Percentiles rank a stretch among this genome's conserved stretches.
phyloP scores from a whole-genome alignment of 37 sponge, comb jelly and placozoan species.

The Halichondria panicea region DNA sequence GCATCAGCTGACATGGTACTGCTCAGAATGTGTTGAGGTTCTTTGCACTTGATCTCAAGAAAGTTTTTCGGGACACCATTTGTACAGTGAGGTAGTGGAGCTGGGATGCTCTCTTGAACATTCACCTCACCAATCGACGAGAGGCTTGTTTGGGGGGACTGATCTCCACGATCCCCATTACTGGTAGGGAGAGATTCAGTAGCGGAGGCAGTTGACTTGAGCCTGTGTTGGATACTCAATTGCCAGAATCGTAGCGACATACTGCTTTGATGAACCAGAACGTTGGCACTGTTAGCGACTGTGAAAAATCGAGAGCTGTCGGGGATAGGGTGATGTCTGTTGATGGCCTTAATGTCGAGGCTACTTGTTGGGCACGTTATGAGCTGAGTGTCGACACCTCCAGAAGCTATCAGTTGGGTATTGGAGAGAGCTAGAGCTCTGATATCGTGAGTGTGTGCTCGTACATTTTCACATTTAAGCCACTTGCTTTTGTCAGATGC shows the following conservation, averaged over 20 bases:
- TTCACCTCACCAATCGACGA: too few relatives aligned
- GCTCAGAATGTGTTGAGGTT: constrained; percentile 31
- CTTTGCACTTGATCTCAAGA: constrained; percentile 39
- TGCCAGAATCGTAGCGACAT: constrained; percentile 45
- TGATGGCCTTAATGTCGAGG: constrained; percentile 9
- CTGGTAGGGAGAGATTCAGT: neutral
- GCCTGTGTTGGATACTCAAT: neutral
- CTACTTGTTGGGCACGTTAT: constrained; percentile 11
- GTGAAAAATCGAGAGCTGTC: constrained; percentile 13
- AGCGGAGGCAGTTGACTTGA: neutral
- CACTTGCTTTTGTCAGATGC: constrained; percentile 39
- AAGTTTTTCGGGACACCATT: constrained; percentile 22
- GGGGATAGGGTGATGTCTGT: constrained; percentile 38
- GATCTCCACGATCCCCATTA: constrained; percentile 3
- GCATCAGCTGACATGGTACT: constrained; percentile 55
- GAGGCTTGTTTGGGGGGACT: too few relatives aligned
- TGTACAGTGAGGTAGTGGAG: too few relatives aligned
- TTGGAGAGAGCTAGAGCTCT: constrained; percentile 43
- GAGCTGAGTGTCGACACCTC: constrained; percentile 74
- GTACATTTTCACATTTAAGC: constrained; percentile 49
- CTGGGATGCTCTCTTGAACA: neutral
- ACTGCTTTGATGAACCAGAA: constrained; percentile 34
- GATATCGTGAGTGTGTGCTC: constrained; percentile 77
- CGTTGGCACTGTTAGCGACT: constrained; percentile 20
- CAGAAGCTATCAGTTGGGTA: constrained; percentile 53